Conservation (phyloP, 1,140 invertebrate species). For the Mercenaria mercenaria region DNA sequence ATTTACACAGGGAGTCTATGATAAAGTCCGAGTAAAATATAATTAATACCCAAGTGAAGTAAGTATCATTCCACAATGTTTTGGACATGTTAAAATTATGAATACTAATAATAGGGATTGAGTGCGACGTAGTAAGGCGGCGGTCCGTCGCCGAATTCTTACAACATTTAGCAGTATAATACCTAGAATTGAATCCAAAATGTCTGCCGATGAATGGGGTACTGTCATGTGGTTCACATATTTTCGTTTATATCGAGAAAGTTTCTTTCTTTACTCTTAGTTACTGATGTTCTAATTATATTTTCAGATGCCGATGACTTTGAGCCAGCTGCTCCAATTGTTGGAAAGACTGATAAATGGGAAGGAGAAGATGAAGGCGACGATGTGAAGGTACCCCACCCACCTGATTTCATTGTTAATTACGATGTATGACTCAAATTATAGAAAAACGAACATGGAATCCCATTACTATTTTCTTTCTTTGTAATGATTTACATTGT, state of each 20-base stretch:
- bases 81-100: too few species aligned
- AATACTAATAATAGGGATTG: too few species aligned
- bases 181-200: slow-evolving; percentile 44
- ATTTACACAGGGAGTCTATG: too few species aligned
- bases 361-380: slow-evolving; percentile 95
- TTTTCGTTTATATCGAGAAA: slow-evolving; percentile 2
- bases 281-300: neutral
- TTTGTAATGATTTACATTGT: neutral
- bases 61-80: too few species aligned
- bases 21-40: too few species aligned
- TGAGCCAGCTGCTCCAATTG: slow-evolving; percentile 58
- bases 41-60: too few species aligned
- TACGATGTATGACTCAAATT: neutral
- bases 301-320: slow-evolving; percentile 73
- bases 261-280: neutral
- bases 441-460: neutral
- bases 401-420: neutral
- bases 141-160: too few species aligned
- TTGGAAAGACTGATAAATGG: slow-evolving; percentile 89
- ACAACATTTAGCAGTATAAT: neutral
- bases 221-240: slow-evolving; percentile 61
- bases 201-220: slow-evolving; percentile 65
- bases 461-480: neutral
- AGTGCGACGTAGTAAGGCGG: too few species aligned
- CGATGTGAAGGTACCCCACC: slow-evolving; percentile 90